Evolutionary conservation across 2,888 invertebrate species (phyloP).

Genomic region (Conchocele bisecta): DNA sequence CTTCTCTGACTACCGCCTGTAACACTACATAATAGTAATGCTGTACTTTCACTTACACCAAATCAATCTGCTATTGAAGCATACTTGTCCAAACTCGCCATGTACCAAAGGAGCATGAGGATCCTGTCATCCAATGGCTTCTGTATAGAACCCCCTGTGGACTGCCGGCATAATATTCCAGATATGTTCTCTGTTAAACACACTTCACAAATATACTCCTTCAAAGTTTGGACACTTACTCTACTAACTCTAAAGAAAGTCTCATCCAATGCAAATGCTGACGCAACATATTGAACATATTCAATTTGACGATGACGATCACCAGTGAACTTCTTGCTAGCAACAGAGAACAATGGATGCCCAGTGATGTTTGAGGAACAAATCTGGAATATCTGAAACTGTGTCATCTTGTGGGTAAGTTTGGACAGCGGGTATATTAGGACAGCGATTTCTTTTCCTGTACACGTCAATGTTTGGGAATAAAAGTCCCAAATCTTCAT

Average conservation of each 20-base stretch:
- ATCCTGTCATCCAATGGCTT: not conserved
- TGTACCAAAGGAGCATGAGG: slow-evolving; percentile 27
- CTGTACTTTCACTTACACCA: slow-evolving; percentile 29
- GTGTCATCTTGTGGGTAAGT: no score
- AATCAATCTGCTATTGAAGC: slow-evolving; percentile 24
- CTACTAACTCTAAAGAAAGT: slow-evolving; percentile 13
- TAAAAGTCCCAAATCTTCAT: no score
- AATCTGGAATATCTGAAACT: no score
- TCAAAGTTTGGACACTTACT: not conserved
- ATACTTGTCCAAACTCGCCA: slow-evolving; percentile 23
- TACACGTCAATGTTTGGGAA: no score
- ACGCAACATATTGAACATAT: slow-evolving; percentile 14
- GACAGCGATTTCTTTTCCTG: no score
- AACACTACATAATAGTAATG: slow-evolving; percentile 24
- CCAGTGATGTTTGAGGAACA: no score
- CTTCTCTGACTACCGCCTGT: slow-evolving; percentile 20
- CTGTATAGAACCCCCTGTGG: slow-evolving; percentile 7
- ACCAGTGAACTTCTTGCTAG: no score
- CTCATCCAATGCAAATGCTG: slow-evolving; percentile 13
- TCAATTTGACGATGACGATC: not conserved
- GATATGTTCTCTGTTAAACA: slow-evolving; percentile 1
- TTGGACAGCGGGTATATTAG: no score
- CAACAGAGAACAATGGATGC: no score
- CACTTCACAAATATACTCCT: slow-evolving; percentile 3
- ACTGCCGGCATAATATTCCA: not conserved